Conservation (phyloP, 2,113 vertebrate genomes). For the Boulengerochromis microlepis region DNA sequence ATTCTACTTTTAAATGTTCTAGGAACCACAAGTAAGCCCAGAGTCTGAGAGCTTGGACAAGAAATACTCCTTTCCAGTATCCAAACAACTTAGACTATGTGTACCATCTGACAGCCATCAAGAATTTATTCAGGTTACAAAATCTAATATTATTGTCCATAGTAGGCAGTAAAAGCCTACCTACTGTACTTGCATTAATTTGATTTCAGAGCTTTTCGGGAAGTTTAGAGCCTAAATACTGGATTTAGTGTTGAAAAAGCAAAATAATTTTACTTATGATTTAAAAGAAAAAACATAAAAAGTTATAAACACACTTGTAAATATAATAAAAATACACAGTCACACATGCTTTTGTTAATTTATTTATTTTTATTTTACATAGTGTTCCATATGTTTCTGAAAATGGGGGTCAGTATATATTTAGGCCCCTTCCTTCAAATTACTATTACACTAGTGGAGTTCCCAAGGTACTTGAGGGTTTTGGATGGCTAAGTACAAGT, state of each 20-base stretch:
- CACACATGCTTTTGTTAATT: not conserved
- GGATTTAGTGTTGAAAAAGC: not conserved
- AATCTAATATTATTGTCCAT: not conserved
- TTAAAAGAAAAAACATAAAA: not conserved
- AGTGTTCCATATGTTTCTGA: not conserved
- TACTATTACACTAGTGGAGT: not conserved
- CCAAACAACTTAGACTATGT: not conserved
- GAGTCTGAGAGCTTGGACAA: not conserved
- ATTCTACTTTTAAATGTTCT: no score
- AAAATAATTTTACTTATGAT: not conserved
- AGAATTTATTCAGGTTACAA: not conserved
- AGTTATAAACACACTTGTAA: no score
- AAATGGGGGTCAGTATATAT: not conserved
- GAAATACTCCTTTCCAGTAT: not conserved
- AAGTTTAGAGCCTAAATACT: not conserved
- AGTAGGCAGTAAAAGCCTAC: not conserved
- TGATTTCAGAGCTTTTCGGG: not conserved
- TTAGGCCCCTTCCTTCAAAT: not conserved
- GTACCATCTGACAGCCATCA: not conserved
- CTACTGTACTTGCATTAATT: not conserved
- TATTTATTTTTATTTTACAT: not conserved
- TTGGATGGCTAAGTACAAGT: not conserved
- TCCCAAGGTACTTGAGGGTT: not conserved
- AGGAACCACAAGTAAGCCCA: no score
- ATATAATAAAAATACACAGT: not conserved